Conservation (phyloP, 2,797 vertebrate genomes). For the Coregonus ussuriensis region DNA sequence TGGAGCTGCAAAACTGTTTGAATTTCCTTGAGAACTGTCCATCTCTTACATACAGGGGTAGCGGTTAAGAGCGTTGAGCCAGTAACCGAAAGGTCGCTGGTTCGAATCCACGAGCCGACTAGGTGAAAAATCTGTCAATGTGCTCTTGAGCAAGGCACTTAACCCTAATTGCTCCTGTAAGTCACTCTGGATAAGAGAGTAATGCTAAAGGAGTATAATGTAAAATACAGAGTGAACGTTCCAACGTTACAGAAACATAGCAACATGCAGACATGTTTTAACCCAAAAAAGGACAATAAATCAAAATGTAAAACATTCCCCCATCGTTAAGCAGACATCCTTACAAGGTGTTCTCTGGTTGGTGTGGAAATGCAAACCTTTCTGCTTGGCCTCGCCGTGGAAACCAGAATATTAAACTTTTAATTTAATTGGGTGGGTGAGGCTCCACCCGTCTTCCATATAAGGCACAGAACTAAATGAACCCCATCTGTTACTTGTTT, state of each 20-base stretch:
- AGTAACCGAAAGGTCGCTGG: too few relatives aligned
- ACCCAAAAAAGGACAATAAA: conserved; percentile 35
- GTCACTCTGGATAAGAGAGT: too few relatives aligned
- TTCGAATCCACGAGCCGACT: too few relatives aligned
- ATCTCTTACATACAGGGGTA: conserved; percentile 62
- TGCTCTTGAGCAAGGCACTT: too few relatives aligned
- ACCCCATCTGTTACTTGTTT: conserved; percentile 70
- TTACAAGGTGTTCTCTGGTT: conserved; percentile 69
- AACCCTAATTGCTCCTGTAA: too few relatives aligned
- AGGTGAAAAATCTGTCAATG: too few relatives aligned
- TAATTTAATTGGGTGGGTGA: conserved; percentile 68
- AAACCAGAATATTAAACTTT: conserved; percentile 62
- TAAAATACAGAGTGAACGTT: conserved; percentile 67
- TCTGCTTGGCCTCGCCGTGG: conserved; percentile 50
- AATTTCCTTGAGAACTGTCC: conserved; percentile 80
- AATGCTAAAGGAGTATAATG: too few relatives aligned
- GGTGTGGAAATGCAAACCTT: conserved; percentile 64
- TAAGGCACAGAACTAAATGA: conserved; percentile 99
- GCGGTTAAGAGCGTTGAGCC: too few relatives aligned
- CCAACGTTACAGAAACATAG: conserved; percentile 64
- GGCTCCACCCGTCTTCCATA: conserved; percentile 83
- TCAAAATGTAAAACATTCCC: conserved; percentile 61
- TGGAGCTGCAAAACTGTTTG: conserved; percentile 84
- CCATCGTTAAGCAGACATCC: conserved; percentile 66
- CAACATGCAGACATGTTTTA: conserved; percentile 76